These are phyloP conservation scores for Ochotona princeps DNA, from an alignment of 2,113 vertebrate genomes.

Conservation along the genomic window DNA sequence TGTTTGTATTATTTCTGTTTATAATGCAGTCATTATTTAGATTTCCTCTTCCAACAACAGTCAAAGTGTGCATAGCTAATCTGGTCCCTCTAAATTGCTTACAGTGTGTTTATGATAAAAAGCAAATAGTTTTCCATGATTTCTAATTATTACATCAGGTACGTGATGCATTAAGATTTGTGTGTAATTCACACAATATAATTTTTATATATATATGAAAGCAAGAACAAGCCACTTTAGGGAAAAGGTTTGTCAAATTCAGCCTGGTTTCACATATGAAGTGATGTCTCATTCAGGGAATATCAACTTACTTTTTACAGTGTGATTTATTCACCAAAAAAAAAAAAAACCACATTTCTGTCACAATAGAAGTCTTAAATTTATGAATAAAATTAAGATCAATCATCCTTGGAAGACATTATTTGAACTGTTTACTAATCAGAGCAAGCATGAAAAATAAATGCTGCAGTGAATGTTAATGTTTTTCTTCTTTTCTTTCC, in stretches of 20 bases:
- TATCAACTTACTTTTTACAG: conserved; percentile 44
- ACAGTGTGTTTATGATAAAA: conserved; percentile 45
- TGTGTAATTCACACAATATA: not conserved
- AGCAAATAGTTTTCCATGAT: conserved; percentile 22
- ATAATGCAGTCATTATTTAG: conserved; percentile 37
- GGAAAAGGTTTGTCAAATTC: conserved; percentile 48
- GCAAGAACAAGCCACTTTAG: conserved; percentile 55
- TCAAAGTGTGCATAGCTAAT: conserved; percentile 13
- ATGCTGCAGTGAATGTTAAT: not conserved
- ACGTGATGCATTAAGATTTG: conserved; percentile 29
- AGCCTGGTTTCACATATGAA: conserved; percentile 62
- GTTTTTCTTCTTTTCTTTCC: not conserved
- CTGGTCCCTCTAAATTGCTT: not conserved
- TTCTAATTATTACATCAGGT: conserved; percentile 30
- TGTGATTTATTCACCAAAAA: conserved; percentile 58
- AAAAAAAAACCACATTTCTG: conserved; percentile 1
- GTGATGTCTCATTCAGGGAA: conserved; percentile 66
- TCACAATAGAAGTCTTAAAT: conserved; percentile 17
- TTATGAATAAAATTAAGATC: conserved; percentile 73
- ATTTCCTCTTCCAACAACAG: conserved; percentile 1
- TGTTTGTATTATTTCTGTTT: conserved; percentile 23
- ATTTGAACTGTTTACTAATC: conserved; percentile 57
- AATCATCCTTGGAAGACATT: conserved; percentile 53
- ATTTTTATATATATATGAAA: conserved; percentile 65
- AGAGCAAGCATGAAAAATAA: conserved; percentile 51